Conservation (phyloP, 2,797 vertebrate species). For the Fringilla coelebs region DNA sequence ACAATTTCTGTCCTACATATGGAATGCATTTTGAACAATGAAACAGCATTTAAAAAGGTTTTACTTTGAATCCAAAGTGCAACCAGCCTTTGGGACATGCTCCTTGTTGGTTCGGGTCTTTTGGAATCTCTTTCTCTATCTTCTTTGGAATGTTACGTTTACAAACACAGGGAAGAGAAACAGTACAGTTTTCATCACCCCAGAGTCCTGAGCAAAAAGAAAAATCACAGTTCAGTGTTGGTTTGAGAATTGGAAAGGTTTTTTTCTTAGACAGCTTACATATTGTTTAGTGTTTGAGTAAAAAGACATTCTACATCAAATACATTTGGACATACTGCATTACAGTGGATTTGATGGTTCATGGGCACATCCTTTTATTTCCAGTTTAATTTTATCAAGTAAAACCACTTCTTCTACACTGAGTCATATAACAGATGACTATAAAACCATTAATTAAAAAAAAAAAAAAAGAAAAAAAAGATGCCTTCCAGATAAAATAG, state of each 20-base stretch:
- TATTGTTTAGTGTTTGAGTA: background rate
- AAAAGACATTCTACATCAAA: background rate
- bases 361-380: background rate
- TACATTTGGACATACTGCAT: background rate
- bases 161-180: constrained; percentile 83
- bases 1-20: background rate
- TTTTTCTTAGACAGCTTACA: background rate
- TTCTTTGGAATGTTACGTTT: constrained; percentile 82
- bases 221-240: background rate
- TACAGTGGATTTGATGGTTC: background rate
- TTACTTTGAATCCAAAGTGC: constrained; percentile 90
- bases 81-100: constrained; percentile 91
- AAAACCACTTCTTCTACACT: background rate
- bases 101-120: constrained; percentile 80
- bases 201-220: constrained; percentile 81
- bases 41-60: background rate
- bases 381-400: background rate
- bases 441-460: background rate
- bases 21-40: background rate
- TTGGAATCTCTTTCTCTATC: constrained; percentile 83
- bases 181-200: constrained; percentile 78
- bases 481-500: background rate
- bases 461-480: background rate
- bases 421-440: background rate
- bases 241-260: background rate